Evolutionary conservation across 2,113 vertebrate species (phyloP).

Genomic region (Martes martes): DNA sequence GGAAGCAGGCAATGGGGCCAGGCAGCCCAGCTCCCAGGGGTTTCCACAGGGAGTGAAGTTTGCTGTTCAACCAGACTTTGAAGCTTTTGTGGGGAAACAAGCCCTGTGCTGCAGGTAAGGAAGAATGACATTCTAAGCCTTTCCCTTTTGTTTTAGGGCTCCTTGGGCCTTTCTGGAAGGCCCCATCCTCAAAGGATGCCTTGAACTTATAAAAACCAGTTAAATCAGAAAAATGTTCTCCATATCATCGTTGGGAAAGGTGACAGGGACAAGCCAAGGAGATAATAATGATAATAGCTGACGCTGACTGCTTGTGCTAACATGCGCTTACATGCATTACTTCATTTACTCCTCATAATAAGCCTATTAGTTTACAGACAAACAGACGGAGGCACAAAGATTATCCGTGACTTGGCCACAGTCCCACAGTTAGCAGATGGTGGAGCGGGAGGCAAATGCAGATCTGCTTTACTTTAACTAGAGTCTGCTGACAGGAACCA

Average conservation of each 20-base stretch:
- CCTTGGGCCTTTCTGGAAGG: background rate
- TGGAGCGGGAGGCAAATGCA: background rate
- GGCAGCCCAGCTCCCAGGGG: background rate
- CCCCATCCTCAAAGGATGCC: background rate
- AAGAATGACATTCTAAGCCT: background rate
- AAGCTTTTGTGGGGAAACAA: background rate
- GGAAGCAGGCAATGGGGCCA: background rate
- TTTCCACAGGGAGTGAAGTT: background rate
- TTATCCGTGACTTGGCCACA: background rate
- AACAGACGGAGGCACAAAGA: background rate
- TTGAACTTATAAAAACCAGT: background rate
- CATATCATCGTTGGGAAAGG: background rate
- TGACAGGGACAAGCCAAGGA: background rate
- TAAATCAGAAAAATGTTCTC: background rate
- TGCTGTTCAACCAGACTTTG: background rate
- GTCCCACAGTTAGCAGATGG: background rate
- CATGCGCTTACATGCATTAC: background rate
- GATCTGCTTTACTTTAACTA: background rate
- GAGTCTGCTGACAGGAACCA: background rate
- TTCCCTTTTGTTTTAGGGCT: background rate
- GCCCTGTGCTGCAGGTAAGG: conserved; percentile 44
- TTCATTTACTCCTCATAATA: background rate
- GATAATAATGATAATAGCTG: background rate
- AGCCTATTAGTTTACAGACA: background rate
- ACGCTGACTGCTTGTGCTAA: background rate